Conservation (phyloP, 2,113 vertebrate species). For the Cheilinus undulatus region DNA sequence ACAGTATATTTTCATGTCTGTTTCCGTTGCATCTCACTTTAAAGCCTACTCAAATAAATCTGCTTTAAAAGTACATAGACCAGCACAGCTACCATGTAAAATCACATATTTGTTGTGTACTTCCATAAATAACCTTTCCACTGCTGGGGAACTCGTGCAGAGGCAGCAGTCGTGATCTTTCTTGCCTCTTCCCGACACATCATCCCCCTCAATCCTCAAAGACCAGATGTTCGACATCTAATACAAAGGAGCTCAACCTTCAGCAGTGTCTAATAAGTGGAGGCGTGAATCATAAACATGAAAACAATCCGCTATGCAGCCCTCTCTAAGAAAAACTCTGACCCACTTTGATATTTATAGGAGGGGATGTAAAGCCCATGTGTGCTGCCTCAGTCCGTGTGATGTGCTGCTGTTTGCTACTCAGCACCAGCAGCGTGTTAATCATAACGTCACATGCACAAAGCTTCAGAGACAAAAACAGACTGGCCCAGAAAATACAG, state of each 20-base stretch:
- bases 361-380: slow-evolving; percentile 24
- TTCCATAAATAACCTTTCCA: not conserved
- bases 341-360: slow-evolving; percentile 80
- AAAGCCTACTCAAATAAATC: not conserved
- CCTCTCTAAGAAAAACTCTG: slow-evolving; percentile 41
- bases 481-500: slow-evolving; percentile 42
- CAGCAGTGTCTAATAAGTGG: slow-evolving; percentile 28
- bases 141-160: not conserved
- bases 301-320: slow-evolving; percentile 56
- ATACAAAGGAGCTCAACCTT: slow-evolving; percentile 39
- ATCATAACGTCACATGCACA: slow-evolving; percentile 45
- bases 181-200: slow-evolving; percentile 22
- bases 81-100: not conserved
- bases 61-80: not conserved
- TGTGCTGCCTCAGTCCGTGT: slow-evolving; percentile 8
- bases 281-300: slow-evolving; percentile 53
- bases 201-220: slow-evolving; percentile 17
- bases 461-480: slow-evolving; percentile 38
- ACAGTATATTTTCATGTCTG: not conserved
- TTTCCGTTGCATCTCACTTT: not conserved
- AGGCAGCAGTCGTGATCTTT: slow-evolving; percentile 22
- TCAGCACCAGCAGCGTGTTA: slow-evolving; percentile 31
- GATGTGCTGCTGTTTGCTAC: slow-evolving; percentile 39
- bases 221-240: slow-evolving; percentile 61
- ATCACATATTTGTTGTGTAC: not conserved